Conservation (phyloP, 2,888 invertebrate genomes). For the Tenthredo scrophulariae region DNA sequence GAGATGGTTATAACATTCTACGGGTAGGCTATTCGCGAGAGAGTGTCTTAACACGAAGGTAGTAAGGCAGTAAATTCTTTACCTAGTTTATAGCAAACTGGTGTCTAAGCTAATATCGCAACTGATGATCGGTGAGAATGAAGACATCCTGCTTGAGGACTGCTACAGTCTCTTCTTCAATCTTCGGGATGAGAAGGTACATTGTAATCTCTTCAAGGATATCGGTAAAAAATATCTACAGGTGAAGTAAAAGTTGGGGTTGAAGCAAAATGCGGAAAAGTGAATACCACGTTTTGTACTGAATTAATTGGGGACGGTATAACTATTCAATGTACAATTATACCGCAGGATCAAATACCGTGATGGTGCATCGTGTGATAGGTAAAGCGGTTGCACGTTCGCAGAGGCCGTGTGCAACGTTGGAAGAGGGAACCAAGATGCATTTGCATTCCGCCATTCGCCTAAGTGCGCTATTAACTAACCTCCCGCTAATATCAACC, state of each 20-base stretch:
- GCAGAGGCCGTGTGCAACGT: background rate
- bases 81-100: background rate
- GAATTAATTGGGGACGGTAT: constrained; percentile 17
- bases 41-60: background rate
- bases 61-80: constrained; percentile 4
- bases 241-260: background rate
- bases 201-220: background rate
- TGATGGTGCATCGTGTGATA: constrained; percentile 3
- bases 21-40: background rate
- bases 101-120: background rate
- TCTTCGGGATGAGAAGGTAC: background rate
- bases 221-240: background rate
- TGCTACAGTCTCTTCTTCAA: background rate
- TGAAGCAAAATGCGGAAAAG: background rate
- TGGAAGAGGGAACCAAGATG: constrained; percentile 58
- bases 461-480: constrained; percentile 72
- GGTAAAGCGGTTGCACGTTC: background rate
- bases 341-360: background rate
- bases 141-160: background rate
- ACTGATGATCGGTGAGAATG: constrained; percentile 7
- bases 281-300: background rate
- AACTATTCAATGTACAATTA: background rate
- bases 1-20: background rate
- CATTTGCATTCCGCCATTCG: constrained; percentile 66
- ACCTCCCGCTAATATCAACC: constrained; percentile 71